phyloP scores from a whole-genome alignment of 2,888 invertebrate species.

The Drosophila algonquin region DNA sequence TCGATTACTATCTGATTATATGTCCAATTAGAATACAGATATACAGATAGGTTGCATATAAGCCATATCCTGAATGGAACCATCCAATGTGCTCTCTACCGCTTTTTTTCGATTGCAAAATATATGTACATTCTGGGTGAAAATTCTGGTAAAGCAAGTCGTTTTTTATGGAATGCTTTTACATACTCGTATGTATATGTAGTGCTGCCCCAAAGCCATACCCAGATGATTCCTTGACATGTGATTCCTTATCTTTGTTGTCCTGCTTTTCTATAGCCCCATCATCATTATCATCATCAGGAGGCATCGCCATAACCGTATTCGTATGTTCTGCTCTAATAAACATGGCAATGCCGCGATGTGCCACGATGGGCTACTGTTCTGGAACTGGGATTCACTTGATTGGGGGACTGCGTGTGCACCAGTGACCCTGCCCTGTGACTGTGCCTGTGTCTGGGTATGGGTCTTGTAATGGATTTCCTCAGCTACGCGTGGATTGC shows the following conservation, averaged over 20 bases:
- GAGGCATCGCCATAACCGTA: neutral
- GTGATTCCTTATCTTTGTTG: slow-evolving; percentile 12
- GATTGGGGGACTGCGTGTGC: slow-evolving; percentile 30
- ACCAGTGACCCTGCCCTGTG: slow-evolving; percentile 41
- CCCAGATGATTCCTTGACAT: neutral
- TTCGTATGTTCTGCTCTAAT: slow-evolving; percentile 17
- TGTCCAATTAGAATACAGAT: no score
- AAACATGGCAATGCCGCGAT: slow-evolving; percentile 28
- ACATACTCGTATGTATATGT: no score
- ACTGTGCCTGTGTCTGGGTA: neutral
- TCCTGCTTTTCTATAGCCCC: neutral
- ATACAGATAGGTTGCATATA: no score
- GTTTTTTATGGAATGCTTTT: no score
- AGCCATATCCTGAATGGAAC: no score
- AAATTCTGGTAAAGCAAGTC: no score
- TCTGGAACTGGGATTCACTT: neutral
- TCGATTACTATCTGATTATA: neutral
- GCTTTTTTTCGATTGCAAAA: no score
- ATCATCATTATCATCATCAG: slow-evolving; percentile 17
- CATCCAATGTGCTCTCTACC: no score
- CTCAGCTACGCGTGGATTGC: slow-evolving; percentile 70
- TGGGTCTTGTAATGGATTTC: slow-evolving; percentile 43
- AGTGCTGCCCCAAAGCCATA: neutral
- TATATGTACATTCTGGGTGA: no score
- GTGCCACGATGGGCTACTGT: slow-evolving; percentile 11